Percentiles rank a stretch among this genome's conserved stretches.
These are phyloP conservation scores for Nannoperca obscura DNA, from an alignment of 2,797 vertebrate genomes.

Conservation along the genomic window DNA sequence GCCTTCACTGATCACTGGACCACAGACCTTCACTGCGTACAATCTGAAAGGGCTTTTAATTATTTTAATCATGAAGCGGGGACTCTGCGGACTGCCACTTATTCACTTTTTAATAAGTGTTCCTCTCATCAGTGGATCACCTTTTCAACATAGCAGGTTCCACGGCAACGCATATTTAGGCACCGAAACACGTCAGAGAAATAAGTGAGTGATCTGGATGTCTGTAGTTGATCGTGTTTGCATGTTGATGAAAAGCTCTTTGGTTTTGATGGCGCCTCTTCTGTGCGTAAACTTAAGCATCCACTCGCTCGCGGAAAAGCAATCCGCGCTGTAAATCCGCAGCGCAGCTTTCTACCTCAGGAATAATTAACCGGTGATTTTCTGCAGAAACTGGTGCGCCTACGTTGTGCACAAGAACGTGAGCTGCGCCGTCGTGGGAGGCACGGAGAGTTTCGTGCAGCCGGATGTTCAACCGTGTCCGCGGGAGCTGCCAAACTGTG, in stretches of 20 bases:
- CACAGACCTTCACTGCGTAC: conserved; percentile 24
- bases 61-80: conserved; percentile 63
- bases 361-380: not conserved
- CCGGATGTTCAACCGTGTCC: conserved; percentile 87
- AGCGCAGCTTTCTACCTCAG: not conserved
- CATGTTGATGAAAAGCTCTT: not conserved
- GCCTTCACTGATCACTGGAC: conserved; percentile 20
- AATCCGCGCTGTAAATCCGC: not conserved
- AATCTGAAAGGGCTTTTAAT: conserved; percentile 18
- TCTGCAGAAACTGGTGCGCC: conserved; percentile 95
- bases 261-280: no score
- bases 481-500: conserved; percentile 88
- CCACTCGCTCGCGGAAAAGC: not conserved
- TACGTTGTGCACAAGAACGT: conserved; percentile 95
- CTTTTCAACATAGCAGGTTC: conserved; percentile 78
- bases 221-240: not conserved
- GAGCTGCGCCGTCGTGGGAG: conserved; percentile 91
- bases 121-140: conserved; percentile 73
- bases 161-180: conserved; percentile 76
- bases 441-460: conserved; percentile 89
- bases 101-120: conserved; percentile 59
- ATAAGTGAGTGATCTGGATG: conserved; percentile 79
- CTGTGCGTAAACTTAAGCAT: conserved; percentile 10
- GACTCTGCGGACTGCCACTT: conserved; percentile 34
- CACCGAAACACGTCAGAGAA: conserved; percentile 75